These are phyloP conservation scores for Sycophila sp. DNA, from an alignment of 1,140 invertebrate species.

Conservation along the genomic window DNA sequence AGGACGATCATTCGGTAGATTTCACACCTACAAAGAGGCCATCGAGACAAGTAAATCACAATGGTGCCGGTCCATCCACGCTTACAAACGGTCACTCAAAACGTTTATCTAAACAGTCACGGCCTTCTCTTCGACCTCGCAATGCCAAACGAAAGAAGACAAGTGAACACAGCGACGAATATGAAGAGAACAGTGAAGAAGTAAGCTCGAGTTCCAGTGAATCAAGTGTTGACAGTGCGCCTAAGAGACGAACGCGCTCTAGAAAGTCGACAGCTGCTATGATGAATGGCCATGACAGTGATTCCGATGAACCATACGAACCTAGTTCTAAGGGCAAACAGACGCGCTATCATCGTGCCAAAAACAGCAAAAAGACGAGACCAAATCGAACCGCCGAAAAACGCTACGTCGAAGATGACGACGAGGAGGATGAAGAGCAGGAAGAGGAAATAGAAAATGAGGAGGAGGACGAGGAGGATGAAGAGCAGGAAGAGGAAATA, in stretches of 20 bases:
- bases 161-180: slow-evolving; percentile 31
- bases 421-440: slow-evolving; percentile 46
- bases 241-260: slow-evolving; percentile 53
- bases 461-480: slow-evolving; percentile 40
- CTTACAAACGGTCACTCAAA: slow-evolving; percentile 59
- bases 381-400: slow-evolving; percentile 48
- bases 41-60: slow-evolving; percentile 20
- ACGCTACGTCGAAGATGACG: slow-evolving; percentile 28
- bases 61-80: slow-evolving; percentile 56
- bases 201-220: slow-evolving; percentile 45
- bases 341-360: slow-evolving; percentile 52
- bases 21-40: slow-evolving; percentile 37
- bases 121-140: slow-evolving; percentile 50
- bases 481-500: slow-evolving; percentile 32
- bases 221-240: slow-evolving; percentile 56
- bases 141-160: slow-evolving; percentile 44
- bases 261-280: background rate
- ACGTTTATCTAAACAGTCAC: slow-evolving; percentile 42
- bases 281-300: slow-evolving; percentile 44
- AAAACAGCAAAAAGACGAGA: slow-evolving; percentile 51
- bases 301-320: slow-evolving; percentile 61
- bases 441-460: slow-evolving; percentile 63
- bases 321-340: slow-evolving; percentile 53
- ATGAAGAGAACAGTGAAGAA: slow-evolving; percentile 40
- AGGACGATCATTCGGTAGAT: slow-evolving; percentile 37